Evolutionary conservation across 1,140 invertebrate genomes (phyloP).

Genomic region (Wiebesia pumilae): DNA sequence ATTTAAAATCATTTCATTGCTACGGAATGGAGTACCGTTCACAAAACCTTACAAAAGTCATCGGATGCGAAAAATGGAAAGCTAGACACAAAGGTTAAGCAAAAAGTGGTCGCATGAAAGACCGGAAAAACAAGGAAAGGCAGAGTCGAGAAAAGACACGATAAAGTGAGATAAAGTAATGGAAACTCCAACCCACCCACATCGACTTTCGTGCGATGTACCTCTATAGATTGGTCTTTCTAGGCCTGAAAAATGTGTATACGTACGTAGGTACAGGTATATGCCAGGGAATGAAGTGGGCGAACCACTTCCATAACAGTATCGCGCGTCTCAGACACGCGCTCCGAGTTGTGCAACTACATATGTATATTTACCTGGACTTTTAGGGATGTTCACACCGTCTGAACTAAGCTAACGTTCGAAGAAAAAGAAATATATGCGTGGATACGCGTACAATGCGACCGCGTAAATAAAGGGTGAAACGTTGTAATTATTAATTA

Average conservation of each 20-base stretch:
- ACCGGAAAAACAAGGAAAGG: constrained; percentile 48
- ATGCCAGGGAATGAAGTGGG: constrained; percentile 58
- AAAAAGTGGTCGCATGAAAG: background rate
- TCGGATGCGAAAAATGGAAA: background rate
- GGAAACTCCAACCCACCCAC: constrained; percentile 64
- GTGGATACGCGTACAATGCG: too few species aligned
- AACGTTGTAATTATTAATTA: too few species aligned
- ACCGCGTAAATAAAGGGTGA: too few species aligned
- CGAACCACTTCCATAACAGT: constrained; percentile 70
- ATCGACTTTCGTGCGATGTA: constrained; percentile 58
- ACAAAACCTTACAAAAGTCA: background rate
- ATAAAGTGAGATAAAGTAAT: constrained; percentile 53
- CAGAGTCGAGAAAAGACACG: constrained; percentile 10
- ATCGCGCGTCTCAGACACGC: constrained; percentile 54
- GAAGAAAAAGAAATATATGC: too few species aligned
- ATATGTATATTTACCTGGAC: constrained; percentile 7
- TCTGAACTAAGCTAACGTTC: background rate
- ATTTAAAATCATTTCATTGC: too few species aligned
- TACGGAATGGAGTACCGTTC: too few species aligned
- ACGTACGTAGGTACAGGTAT: constrained; percentile 48
- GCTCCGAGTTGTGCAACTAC: constrained; percentile 39
- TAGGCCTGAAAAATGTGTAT: constrained; percentile 56
- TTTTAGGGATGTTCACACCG: constrained; percentile 23
- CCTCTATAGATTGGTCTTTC: constrained; percentile 62
- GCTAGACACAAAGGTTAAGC: background rate